Conservation (phyloP, 2,113 vertebrate species). For the Chamaea fasciata region DNA sequence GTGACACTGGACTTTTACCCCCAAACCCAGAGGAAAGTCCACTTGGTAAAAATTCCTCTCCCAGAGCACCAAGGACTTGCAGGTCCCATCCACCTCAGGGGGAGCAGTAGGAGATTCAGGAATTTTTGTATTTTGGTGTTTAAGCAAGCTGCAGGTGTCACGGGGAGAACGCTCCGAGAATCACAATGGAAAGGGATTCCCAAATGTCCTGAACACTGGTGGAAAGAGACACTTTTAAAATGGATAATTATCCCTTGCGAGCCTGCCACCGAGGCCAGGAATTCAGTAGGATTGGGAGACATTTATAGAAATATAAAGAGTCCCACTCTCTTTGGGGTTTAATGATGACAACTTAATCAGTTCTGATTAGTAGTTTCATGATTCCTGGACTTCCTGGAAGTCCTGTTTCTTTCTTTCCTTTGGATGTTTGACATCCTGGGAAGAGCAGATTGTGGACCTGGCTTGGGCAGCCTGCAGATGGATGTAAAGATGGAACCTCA, state of each 20-base stretch:
- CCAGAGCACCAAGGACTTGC: neutral
- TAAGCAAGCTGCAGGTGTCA: neutral
- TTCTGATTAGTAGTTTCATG: neutral
- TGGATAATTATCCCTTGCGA: neutral
- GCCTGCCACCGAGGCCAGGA: neutral
- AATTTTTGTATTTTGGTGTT: neutral
- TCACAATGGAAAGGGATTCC: neutral
- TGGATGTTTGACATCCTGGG: neutral
- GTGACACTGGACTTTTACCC: rapidly evolving
- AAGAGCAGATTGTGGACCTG: neutral
- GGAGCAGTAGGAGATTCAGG: neutral
- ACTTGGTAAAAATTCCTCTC: neutral
- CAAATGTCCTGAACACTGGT: neutral
- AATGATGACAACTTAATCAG: neutral
- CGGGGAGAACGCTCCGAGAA: neutral
- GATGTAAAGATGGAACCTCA: neutral
- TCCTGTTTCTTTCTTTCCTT: neutral
- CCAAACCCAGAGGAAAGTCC: neutral
- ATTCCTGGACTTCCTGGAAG: neutral
- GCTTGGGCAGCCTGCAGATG: neutral
- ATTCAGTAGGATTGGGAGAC: neutral
- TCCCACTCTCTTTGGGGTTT: neutral
- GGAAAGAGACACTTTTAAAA: neutral
- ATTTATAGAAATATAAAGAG: neutral
- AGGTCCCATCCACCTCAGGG: rapidly evolving